Evolutionary conservation across 2,797 vertebrate genomes (phyloP).

Genomic region (Rhabdophis nuchalis): DNA sequence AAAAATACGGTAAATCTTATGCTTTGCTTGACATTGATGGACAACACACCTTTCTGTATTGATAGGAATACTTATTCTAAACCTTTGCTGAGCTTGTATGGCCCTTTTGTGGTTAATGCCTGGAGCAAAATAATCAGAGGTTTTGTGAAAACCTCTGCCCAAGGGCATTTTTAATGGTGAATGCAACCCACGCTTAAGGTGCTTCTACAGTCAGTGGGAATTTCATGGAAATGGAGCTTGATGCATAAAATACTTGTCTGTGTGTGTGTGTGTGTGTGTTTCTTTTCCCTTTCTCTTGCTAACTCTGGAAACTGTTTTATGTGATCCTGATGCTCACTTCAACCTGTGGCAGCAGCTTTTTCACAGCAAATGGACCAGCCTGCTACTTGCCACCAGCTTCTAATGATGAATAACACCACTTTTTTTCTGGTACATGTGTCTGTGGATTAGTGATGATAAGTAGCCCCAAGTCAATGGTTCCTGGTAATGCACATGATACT

Average conservation of each 20-base stretch:
- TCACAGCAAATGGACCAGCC: neutral
- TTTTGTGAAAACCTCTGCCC: neutral
- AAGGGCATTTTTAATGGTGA: neutral
- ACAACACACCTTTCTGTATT: neutral
- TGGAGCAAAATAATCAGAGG: neutral
- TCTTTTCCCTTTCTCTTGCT: neutral
- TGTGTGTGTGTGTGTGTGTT: neutral
- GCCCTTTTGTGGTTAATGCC: neutral
- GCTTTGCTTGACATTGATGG: constrained; percentile 41
- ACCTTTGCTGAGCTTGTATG: neutral
- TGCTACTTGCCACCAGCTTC: neutral
- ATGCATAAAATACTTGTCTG: neutral
- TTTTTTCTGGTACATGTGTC: neutral
- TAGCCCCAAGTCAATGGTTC: neutral
- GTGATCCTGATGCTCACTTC: neutral
- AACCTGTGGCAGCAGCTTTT: neutral
- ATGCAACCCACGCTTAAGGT: too few relatives aligned
- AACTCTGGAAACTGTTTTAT: neutral
- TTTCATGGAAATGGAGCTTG: neutral
- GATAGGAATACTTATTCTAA: constrained; percentile 20
- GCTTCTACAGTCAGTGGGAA: neutral
- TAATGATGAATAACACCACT: neutral
- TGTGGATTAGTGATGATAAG: neutral
- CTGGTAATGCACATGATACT: neutral
- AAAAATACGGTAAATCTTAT: too few relatives aligned